phyloP scores from a whole-genome alignment of 92 coral and sea anemone species.

The Epizoanthus stellaris region DNA sequence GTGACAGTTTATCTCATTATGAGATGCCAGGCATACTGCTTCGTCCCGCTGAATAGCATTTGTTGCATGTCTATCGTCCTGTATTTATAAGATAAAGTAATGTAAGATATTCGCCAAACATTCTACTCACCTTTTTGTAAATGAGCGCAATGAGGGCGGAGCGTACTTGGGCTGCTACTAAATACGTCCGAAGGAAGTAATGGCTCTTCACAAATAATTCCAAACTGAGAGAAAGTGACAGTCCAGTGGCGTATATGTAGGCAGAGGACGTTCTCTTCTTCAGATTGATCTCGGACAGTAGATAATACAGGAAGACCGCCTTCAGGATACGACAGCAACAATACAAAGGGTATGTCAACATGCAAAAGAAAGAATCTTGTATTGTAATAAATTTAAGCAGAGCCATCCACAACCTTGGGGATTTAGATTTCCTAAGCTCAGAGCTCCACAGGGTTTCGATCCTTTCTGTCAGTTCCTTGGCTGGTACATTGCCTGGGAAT shows the following conservation, averaged over 20 bases:
- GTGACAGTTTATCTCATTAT: no score
- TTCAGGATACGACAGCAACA: not conserved
- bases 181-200: constrained; percentile 5
- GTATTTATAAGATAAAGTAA: no score
- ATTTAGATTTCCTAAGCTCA: not conserved
- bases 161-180: not conserved
- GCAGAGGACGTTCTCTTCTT: not conserved
- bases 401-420: constrained; percentile 11
- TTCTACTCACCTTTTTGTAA: constrained; percentile 6
- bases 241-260: not conserved
- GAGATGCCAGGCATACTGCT: no score
- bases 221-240: not conserved
- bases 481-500: not conserved
- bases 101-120: no score
- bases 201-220: not conserved
- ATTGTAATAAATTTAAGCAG: not conserved
- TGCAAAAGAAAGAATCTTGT: not conserved
- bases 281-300: not conserved
- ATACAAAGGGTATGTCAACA: not conserved
- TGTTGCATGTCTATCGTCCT: no score
- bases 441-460: not conserved
- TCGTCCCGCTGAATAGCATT: no score
- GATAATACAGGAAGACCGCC: constrained; percentile 3
- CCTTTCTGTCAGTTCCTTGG: not conserved
- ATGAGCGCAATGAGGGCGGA: constrained; percentile 3